phyloP scores from a whole-genome alignment of 2,797 vertebrate genomes.

The Huso huso region DNA sequence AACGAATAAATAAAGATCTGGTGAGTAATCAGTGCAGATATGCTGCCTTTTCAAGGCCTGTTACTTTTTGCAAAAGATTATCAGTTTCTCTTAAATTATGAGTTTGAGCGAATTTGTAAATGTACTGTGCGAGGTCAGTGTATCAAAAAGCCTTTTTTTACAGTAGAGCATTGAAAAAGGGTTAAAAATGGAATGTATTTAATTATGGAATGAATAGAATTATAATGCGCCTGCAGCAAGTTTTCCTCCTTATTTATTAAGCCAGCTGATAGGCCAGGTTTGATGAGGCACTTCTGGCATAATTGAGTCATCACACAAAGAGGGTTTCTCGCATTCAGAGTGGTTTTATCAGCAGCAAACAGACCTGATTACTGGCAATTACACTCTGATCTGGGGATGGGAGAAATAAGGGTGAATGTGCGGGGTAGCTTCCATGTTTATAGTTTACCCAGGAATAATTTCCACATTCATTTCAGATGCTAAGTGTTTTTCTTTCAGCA shows the following conservation, averaged over 20 bases:
- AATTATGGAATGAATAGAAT: conserved; percentile 97
- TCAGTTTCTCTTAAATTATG: conserved; percentile 65
- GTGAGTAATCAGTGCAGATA: conserved; percentile 50
- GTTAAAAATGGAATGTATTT: conserved; percentile 78
- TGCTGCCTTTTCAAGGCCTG: conserved; percentile 32
- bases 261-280: conserved; percentile 99
- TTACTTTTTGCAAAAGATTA: conserved; percentile 54
- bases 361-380: conserved; percentile 99
- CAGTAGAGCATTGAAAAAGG: conserved; percentile 57
- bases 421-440: conserved; percentile 98
- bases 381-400: conserved; percentile 99
- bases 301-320: conserved; percentile 99
- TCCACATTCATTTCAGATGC: conserved; percentile 99
- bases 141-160: conserved; percentile 52
- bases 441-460: conserved; percentile 98
- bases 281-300: conserved; percentile 99
- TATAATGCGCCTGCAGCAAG: conserved; percentile 99
- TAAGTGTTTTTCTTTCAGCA: conserved; percentile 98
- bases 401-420: conserved; percentile 87
- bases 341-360: conserved; percentile 99
- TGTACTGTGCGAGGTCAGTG: conserved; percentile 70
- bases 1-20: conserved; percentile 63
- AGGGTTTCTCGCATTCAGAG: conserved; percentile 99
- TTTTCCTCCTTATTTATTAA: conserved; percentile 99
- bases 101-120: conserved; percentile 43